Base-by-base conservation (phyloP, 2,888 invertebrate species). In the Polyploca ridens region DNA sequence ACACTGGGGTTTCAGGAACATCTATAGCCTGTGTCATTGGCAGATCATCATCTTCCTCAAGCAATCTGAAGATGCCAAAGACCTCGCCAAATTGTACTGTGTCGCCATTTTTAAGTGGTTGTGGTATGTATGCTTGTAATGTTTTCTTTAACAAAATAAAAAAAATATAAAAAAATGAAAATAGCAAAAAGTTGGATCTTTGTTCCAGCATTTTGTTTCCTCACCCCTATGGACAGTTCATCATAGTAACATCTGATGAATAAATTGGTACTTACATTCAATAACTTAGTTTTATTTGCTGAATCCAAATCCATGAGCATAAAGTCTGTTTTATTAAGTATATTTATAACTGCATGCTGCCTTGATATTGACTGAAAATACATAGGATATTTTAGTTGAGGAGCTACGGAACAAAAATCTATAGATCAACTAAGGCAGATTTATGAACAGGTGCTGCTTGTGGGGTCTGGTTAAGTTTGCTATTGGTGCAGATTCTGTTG, bases 301-400 rank as follows among this genome's bases (percentile, higher is more conserved):
- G 94, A 93, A 69, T 88, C 90, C 63, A 93, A 78, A 66, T 94
- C 93, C 91, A 93, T 93, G 1, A 94, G 74, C 89, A 91, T 91
- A 64, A 79, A 88, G 46, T 90, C 84, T 63, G 70, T 83, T 13
- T 77, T 78, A 71, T 80, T 90, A 41, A 91, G 74, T 62, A 93
- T 81, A 72, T 93, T 93, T 71, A 94, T 90, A 5, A 94, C 90
- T 11, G 93, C 94, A 88, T 94, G 94, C 69, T 93, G 91, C 66
- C 92, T 84, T 33, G 94, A 94, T 65, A 94, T 79, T 3, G 93
- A 90, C 94, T 94, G 81, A 66, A 90, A 54, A 19, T 54, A 90
- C 11, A 63, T 62, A 38, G 33, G 35, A 3, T 41, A 41, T 41
- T 41, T 41, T 13, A 13, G 2, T 41, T 11, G 41, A 41, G 13